These are phyloP conservation scores for Rhincodon typus DNA, from an alignment of 2,797 vertebrate species.

Conservation along the genomic window DNA sequence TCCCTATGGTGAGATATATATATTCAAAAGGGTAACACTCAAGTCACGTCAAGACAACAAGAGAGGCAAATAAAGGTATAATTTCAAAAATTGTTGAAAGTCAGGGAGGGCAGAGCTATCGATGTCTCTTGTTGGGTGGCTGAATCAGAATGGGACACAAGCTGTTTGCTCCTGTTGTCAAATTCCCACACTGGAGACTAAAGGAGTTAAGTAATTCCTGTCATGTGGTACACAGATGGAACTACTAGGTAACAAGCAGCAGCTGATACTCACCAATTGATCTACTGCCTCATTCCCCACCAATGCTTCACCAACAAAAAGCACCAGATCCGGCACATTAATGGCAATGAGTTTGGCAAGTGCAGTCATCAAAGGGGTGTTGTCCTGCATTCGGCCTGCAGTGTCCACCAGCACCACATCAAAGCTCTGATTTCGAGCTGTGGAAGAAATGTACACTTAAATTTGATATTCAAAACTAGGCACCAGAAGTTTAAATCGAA, in stretches of 20 bases:
- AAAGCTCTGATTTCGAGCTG: conserved; percentile 88
- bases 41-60: not conserved
- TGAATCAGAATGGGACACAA: not conserved
- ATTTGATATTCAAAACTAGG: not conserved
- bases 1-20: not conserved
- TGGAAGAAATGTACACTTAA: conserved; percentile 25
- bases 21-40: not conserved
- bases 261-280: conserved; percentile 75
- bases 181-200: not conserved
- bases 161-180: not conserved
- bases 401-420: conserved; percentile 98
- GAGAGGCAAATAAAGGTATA: not conserved
- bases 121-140: not conserved
- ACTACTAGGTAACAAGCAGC: not conserved
- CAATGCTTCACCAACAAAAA: conserved; percentile 94
- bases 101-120: not conserved
- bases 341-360: conserved; percentile 94
- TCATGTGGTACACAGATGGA: not conserved
- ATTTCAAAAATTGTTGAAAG: not conserved
- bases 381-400: conserved; percentile 97
- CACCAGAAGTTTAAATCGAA: not conserved
- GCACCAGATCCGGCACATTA: conserved; percentile 88
- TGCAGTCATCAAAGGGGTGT: conserved; percentile 88
- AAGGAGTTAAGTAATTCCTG: not conserved
- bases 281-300: conserved; percentile 97